Evolutionary conservation across 2,113 vertebrate species (phyloP).

Genomic region (Crotalus horridus): DNA sequence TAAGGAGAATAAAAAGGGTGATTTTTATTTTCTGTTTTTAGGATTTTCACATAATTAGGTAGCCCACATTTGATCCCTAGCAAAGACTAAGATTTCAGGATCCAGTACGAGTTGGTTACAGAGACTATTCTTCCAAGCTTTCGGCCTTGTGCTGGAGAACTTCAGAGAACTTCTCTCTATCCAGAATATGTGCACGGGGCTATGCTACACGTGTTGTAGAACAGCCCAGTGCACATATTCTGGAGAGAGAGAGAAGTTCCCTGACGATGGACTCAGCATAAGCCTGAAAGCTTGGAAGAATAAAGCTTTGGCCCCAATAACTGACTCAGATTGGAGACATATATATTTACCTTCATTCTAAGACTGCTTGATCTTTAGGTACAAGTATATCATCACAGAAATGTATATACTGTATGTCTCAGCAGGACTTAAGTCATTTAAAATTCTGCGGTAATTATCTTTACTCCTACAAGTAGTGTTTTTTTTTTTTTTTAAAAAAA

Average conservation of each 20-base stretch:
- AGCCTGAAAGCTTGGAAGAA: neutral
- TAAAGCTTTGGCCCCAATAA: neutral
- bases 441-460: neutral
- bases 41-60: neutral
- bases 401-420: neutral
- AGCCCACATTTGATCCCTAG: neutral
- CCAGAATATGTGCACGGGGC: too few species aligned
- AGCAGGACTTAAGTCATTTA: neutral
- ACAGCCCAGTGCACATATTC: too few species aligned
- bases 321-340: neutral
- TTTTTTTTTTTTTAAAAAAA: constrained; percentile 17
- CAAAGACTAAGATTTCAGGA: neutral
- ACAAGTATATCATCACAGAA: neutral
- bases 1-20: neutral
- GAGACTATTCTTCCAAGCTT: neutral
- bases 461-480: constrained; percentile 12
- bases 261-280: neutral
- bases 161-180: too few species aligned
- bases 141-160: too few species aligned
- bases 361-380: neutral
- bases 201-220: too few species aligned
- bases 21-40: neutral
- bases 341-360: neutral
- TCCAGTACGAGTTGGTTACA: neutral
- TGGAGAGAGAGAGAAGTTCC: neutral